Conservation (phyloP, 2,888 invertebrate species). For the Microplitis deprimator region DNA sequence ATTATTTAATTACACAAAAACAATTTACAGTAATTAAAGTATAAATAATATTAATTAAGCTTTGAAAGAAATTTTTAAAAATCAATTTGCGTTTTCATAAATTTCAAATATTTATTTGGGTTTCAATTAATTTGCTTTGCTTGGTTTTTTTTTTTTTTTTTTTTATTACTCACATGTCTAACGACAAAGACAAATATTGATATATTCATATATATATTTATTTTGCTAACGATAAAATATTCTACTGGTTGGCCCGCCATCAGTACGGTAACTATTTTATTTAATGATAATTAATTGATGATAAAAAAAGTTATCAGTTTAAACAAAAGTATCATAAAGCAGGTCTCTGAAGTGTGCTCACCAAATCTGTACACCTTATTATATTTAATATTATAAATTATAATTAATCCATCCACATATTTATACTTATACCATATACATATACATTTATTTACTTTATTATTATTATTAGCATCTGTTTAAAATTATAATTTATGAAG, state of each 20-base stretch:
- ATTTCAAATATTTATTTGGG: too few species aligned
- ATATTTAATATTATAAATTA: background rate
- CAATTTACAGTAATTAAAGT: too few species aligned
- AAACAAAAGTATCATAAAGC: constrained; percentile 30
- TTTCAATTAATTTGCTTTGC: background rate
- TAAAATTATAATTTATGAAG: constrained; percentile 11
- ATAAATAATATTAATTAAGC: too few species aligned
- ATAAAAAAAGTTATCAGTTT: constrained; percentile 44
- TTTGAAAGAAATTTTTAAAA: too few species aligned
- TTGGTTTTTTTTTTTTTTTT: constrained; percentile 1
- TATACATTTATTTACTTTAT: background rate
- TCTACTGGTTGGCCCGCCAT: background rate
- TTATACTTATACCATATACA: constrained; percentile 1
- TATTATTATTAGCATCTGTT: background rate
- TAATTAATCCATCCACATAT: background rate
- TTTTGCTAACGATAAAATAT: constrained; percentile 20
- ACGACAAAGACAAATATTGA: background rate
- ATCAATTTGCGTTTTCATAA: too few species aligned
- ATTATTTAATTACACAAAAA: too few species aligned
- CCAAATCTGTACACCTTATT: constrained; percentile 17
- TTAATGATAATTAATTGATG: constrained; percentile 9
- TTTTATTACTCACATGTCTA: background rate
- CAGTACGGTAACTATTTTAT: background rate
- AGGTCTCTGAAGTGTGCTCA: constrained; percentile 33
- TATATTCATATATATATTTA: background rate